These are phyloP conservation scores for Sebastes matsubarae DNA, from an alignment of 2,797 vertebrate species.

Conservation along the genomic window DNA sequence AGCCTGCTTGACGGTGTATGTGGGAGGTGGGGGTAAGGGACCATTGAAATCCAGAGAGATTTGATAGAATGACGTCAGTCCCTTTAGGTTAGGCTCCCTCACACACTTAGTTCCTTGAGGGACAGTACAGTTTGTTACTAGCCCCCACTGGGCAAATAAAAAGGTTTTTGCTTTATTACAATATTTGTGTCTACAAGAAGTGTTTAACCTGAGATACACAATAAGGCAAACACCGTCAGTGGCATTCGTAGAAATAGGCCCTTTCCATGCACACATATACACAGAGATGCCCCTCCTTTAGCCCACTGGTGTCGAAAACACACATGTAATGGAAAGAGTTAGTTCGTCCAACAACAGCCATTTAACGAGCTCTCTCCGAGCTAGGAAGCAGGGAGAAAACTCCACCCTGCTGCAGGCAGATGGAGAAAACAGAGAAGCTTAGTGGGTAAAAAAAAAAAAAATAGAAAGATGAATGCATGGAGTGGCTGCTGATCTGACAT, in stretches of 20 bases:
- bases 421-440: constrained; percentile 60
- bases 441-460: constrained; percentile 7
- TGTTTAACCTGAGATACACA: background rate
- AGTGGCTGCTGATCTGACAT: constrained; percentile 14
- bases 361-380: constrained; percentile 62
- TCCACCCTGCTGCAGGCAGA: constrained; percentile 66
- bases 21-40: constrained; percentile 30
- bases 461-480: constrained; percentile 6
- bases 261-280: constrained; percentile 11
- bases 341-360: constrained; percentile 52
- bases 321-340: constrained; percentile 74
- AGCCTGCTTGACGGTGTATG: constrained; percentile 52
- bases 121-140: background rate
- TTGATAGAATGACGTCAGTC: constrained; percentile 52
- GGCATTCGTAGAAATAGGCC: background rate
- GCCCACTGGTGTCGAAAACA: constrained; percentile 41
- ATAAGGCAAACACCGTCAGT: background rate
- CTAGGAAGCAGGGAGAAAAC: constrained; percentile 43
- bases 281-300: constrained; percentile 27
- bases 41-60: constrained; percentile 34
- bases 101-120: background rate
- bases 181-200: background rate
- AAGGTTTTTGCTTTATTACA: background rate
- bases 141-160: background rate
- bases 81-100: background rate